A percentile compares a stretch with the other conserved stretches of the same genome.
Conservation (phyloP, 2,113 vertebrate genomes). For the Crotalus horridus region DNA sequence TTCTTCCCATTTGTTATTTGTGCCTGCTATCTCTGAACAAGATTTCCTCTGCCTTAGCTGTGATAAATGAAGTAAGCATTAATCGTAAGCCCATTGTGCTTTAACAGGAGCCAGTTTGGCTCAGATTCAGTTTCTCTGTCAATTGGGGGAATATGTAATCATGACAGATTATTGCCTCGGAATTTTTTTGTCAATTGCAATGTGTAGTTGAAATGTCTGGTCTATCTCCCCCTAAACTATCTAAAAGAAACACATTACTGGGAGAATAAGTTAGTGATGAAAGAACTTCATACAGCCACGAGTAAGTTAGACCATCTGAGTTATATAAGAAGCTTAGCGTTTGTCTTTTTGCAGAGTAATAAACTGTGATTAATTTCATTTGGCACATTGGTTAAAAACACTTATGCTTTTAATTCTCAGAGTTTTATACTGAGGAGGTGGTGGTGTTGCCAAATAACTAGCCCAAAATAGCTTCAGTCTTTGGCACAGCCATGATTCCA, state of each 20-base stretch:
- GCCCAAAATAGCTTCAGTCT: neutral
- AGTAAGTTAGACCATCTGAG: constrained; percentile 29
- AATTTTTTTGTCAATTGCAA: constrained; percentile 62
- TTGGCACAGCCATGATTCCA: neutral
- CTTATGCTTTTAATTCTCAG: constrained; percentile 9
- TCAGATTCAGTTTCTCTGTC: constrained; percentile 53
- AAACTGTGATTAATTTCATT: constrained; percentile 34
- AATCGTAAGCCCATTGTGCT: constrained; percentile 45
- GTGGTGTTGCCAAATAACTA: neutral
- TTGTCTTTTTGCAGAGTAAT: constrained; percentile 42
- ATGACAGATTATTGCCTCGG: constrained; percentile 61
- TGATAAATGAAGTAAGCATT: constrained; percentile 64
- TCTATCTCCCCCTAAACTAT: constrained; percentile 33
- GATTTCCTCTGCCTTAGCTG: constrained; percentile 49
- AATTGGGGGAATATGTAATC: constrained; percentile 57
- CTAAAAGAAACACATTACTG: constrained; percentile 9
- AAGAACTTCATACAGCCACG: constrained; percentile 37
- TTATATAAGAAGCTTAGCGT: constrained; percentile 20
- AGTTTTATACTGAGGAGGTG: constrained; percentile 6
- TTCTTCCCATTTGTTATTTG: neutral
- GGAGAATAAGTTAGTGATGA: constrained; percentile 37
- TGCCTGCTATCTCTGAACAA: constrained; percentile 43
- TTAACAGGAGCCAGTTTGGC: constrained; percentile 63
- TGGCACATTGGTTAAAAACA: constrained; percentile 14
- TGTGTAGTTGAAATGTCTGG: constrained; percentile 44